Evolutionary conservation across 2,113 vertebrate species (phyloP).

Genomic region (Oryzias woworae): DNA sequence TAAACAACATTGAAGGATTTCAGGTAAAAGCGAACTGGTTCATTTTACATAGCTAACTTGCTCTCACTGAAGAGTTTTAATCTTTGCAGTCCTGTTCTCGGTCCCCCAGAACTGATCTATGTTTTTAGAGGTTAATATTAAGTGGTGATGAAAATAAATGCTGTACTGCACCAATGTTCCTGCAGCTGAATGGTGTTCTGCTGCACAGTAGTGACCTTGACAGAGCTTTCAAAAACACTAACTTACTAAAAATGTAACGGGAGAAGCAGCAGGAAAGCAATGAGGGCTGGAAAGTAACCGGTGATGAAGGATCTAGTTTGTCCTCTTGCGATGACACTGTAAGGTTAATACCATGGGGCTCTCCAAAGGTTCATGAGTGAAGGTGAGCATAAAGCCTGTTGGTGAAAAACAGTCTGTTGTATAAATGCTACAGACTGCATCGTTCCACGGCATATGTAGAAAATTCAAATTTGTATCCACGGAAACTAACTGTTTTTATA

Average conservation of each 20-base stretch:
- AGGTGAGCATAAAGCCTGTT: conserved; percentile 9
- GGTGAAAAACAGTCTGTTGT: conserved; percentile 1
- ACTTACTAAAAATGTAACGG: conserved; percentile 10
- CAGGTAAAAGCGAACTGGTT: too few species aligned
- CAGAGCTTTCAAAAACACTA: conserved; percentile 23
- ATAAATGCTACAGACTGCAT: not conserved
- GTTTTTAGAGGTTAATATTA: conserved; percentile 50
- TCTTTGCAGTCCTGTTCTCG: too few species aligned
- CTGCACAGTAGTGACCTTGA: conserved; percentile 53
- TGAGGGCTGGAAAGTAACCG: conserved; percentile 38
- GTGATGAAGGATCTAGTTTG: conserved; percentile 51
- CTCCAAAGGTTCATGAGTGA: conserved; percentile 6
- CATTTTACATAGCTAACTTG: too few species aligned
- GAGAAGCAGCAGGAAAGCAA: conserved; percentile 5
- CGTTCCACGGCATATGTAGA: too few species aligned
- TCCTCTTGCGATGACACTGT: conserved; percentile 1
- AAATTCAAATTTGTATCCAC: too few species aligned
- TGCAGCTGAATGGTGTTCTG: conserved; percentile 31
- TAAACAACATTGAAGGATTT: too few species aligned
- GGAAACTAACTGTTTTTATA: too few species aligned
- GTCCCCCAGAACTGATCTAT: too few species aligned
- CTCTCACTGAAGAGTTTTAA: too few species aligned
- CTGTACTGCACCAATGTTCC: not conserved
- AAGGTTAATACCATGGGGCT: conserved; percentile 11
- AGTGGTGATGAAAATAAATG: conserved; percentile 48